Conservation (phyloP, 2,797 vertebrate genomes). For the Epinephelus malabaricus region DNA sequence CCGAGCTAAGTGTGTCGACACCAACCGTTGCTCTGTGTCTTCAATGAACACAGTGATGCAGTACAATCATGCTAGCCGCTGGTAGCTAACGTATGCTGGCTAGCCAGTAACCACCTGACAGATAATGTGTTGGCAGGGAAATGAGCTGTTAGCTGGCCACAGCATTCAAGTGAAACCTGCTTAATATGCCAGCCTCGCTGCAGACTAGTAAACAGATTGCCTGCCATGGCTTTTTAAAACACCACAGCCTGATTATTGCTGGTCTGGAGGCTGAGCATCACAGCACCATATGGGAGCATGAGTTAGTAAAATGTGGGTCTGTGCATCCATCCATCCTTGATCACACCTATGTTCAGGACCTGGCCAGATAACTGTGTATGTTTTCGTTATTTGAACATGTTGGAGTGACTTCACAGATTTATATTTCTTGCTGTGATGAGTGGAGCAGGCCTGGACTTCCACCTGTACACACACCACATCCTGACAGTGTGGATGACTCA, state of each 20-base stretch:
- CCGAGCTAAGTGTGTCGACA: fast-evolving
- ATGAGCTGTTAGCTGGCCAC: slow-evolving; percentile 12
- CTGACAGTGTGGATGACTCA: slow-evolving; percentile 67
- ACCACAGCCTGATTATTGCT: not conserved
- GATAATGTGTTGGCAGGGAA: slow-evolving; percentile 26
- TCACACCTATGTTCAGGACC: not conserved
- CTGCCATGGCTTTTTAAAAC: slow-evolving; percentile 1
- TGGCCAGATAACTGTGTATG: not conserved
- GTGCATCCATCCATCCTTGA: not conserved
- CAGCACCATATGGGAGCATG: slow-evolving; percentile 33
- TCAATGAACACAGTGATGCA: slow-evolving; percentile 40
- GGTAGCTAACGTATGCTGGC: slow-evolving; percentile 60
- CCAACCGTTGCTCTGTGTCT: not conserved
- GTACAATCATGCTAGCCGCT: slow-evolving; percentile 54
- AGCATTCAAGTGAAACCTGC: slow-evolving; percentile 15
- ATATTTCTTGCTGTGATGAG: slow-evolving; percentile 1
- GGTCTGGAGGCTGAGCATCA: not conserved
- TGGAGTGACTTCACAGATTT: not conserved
- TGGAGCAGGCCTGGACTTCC: slow-evolving; percentile 33
- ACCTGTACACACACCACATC: slow-evolving; percentile 47
- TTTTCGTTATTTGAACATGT: not conserved
- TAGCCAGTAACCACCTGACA: slow-evolving; percentile 52
- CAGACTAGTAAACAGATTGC: slow-evolving; percentile 7
- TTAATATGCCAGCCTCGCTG: slow-evolving; percentile 48
- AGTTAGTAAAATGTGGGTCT: slow-evolving; percentile 14